phyloP scores from a whole-genome alignment of 2,797 vertebrate species.

The Chiroxiphia lanceolata region DNA sequence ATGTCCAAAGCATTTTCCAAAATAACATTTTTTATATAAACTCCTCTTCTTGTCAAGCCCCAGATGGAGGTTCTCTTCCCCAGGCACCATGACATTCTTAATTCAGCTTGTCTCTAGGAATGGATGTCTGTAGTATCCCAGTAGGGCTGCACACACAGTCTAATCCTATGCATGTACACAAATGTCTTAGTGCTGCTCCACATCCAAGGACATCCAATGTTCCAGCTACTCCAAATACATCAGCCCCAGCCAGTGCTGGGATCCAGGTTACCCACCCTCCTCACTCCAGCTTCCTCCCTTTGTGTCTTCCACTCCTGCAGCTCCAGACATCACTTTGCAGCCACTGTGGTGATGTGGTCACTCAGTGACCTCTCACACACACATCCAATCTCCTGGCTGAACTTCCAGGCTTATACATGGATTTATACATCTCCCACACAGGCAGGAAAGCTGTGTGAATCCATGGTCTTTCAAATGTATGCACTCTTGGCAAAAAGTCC shows the following conservation, averaged over 20 bases:
- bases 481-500: background rate
- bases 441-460: background rate
- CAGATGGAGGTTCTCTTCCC: background rate
- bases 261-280: accelerated
- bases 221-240: background rate
- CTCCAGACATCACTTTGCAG: background rate
- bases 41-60: background rate
- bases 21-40: background rate
- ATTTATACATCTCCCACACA: background rate
- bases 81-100: background rate
- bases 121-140: accelerated
- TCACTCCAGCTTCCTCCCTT: background rate
- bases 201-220: background rate
- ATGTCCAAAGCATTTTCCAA: background rate
- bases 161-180: background rate
- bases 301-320: background rate
- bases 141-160: background rate
- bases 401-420: background rate
- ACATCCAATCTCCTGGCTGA: accelerated
- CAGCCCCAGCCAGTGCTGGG: background rate
- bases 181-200: background rate
- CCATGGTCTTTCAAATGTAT: background rate
- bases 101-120: background rate
- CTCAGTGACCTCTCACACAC: background rate
- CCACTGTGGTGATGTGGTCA: background rate